Base-by-base conservation (phyloP, 2,113 vertebrate species). In the Tragulus kanchil region DNA sequence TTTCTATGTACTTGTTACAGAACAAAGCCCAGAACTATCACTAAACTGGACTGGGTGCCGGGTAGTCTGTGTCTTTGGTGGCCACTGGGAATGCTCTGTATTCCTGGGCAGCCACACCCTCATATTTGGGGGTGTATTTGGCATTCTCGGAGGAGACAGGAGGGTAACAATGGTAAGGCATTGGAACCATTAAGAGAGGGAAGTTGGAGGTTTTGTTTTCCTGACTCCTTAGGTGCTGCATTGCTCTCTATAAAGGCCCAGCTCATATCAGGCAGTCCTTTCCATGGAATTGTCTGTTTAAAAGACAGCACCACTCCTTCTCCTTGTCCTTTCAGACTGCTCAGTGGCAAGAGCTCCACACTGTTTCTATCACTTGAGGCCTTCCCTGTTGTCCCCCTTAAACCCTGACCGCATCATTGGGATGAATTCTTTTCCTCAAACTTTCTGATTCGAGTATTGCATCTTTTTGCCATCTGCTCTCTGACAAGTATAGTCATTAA, bases 281-380 rank as follows among this genome's bases (percentile, higher is more conserved):
- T 61, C 8, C 9, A 88, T 11, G 16, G 0, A 42, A 7, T 26
- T n/a, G n/a, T n/a, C n/a, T n/a, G n/a, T n/a, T n/a, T n/a, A n/a
- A n/a, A n/a, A 85, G 23, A 1, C 31, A 14, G 5, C 0, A 4
- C 4, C 10, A 1, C 10, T 78, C 45, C 3, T 56, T 13, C 19
- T 10, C 12, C 4, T 64, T 64, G 8, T 56, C 45, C 3, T 31
- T 8, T 58, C 10, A 42, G 5, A 86, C 8, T 23, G 50, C 1
- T 28, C 17, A 4, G 5, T 17, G 13, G 36, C 5, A 48, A 75
- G 1, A n/a, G 7, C 17, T 52, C 14, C 25, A 14, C n/a, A 9
- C 23, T 45, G 17, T 69, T 16, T 8, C 17, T 25, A 81, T 15
- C 17, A 25, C 3, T 5, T 6, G 15, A 61, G 3, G 15, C 1